Evolutionary conservation across 2,888 invertebrate genomes (phyloP).

Genomic region (Galeruca laticollis): DNA sequence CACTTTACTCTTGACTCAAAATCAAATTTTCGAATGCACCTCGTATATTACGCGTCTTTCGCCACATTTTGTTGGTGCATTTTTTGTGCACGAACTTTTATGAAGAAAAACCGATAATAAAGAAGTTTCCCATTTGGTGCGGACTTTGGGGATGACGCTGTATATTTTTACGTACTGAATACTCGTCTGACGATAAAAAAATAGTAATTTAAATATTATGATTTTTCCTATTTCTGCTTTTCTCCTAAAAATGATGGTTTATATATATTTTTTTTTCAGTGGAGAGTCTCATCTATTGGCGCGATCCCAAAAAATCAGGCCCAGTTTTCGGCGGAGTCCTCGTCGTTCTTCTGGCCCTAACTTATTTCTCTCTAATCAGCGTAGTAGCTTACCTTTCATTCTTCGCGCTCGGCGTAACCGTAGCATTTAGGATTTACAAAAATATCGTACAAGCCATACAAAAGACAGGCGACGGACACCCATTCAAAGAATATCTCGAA

Average conservation of each 20-base stretch:
- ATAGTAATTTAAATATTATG: no score
- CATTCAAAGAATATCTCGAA: slow-evolving; percentile 94
- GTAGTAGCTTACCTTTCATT: slow-evolving; percentile 94
- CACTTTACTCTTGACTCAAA: no score
- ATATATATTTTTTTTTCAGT: slow-evolving; percentile 72
- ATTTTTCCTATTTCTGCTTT: no score
- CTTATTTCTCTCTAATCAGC: slow-evolving; percentile 94
- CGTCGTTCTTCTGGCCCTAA: slow-evolving; percentile 90
- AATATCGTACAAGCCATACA: slow-evolving; percentile 94
- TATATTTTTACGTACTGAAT: no score
- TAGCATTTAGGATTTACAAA: slow-evolving; percentile 96
- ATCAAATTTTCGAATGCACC: no score
- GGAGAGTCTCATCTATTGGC: slow-evolving; percentile 98
- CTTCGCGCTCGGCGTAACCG: slow-evolving; percentile 85
- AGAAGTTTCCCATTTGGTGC: no score
- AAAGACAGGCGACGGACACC: slow-evolving; percentile 96
- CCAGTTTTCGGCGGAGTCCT: slow-evolving; percentile 92
- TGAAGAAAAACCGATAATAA: no score
- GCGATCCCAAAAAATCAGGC: slow-evolving; percentile 94
- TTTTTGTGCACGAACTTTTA: no score
- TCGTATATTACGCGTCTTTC: no score
- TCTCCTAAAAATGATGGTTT: neutral
- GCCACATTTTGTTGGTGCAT: no score
- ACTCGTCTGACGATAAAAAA: no score
- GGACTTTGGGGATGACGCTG: no score